A percentile compares a stretch with the other conserved stretches of the same genome.
Evolutionary conservation across 2,888 invertebrate genomes (phyloP).

Genomic region (Tubulanus polymorphus): DNA sequence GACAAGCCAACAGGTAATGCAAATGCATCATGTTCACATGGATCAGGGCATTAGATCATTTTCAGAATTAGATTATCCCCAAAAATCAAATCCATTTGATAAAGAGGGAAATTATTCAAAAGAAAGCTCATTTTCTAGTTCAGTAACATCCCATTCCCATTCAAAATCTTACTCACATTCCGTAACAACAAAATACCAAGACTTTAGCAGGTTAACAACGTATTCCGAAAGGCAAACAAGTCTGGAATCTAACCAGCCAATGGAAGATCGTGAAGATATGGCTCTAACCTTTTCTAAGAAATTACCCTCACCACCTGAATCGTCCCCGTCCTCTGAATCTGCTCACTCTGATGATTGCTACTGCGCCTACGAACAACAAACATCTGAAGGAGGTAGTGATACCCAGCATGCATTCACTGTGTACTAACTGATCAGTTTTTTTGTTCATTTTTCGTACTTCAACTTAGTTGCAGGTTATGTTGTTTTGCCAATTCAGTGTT

Average conservation of each 20-base stretch:
- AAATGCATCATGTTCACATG: background rate
- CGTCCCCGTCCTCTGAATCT: constrained; percentile 16
- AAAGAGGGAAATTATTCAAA: background rate
- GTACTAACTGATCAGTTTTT: no score
- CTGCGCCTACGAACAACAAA: constrained; percentile 15
- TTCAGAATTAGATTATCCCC: no score
- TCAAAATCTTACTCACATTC: no score
- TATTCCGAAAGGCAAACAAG: no score
- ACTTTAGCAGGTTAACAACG: no score
- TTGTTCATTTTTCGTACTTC: constrained; percentile 3
- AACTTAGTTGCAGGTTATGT: constrained; percentile 9
- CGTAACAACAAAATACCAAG: background rate
- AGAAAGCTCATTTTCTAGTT: background rate
- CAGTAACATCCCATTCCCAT: no score
- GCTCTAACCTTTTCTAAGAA: no score
- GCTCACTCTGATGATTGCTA: constrained; percentile 23
- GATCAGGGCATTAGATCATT: no score
- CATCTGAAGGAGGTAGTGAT: constrained; percentile 1
- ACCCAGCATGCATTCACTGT: no score
- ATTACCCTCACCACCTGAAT: background rate
- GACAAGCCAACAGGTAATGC: background rate
- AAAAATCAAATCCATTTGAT: background rate
- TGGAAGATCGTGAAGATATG: background rate
- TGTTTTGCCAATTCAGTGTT: background rate
- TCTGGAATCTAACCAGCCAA: background rate